Evolutionary conservation across 2,797 vertebrate genomes (phyloP), one percentile per base, ranked within the genome.

Genomic region (Brotula barbata): DNA sequence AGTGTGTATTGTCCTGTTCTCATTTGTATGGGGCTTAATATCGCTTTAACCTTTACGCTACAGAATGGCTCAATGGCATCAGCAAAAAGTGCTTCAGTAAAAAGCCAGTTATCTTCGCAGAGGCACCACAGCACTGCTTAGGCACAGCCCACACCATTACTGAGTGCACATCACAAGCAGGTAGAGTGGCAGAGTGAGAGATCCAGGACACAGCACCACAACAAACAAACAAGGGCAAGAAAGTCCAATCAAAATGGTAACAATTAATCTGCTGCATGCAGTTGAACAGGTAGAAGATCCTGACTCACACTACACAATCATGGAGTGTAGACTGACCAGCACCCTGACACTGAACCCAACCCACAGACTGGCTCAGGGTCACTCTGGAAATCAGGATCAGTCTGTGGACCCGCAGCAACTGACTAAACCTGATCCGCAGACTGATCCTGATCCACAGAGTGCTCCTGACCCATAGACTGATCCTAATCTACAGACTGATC

Each of bases 101-200:
- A 84, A 89, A 87, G 84, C 63, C 72, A 88, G 86, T 89, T 88
- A 86, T 84, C 71, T 76, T 73, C 75, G 69, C 72, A 58, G 67
- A 71, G 64, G 47, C 59, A 60, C 64, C 62, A 44, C 65, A 49
- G 58, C 31, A 17, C 60, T 47, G 60, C 64, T 64, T 21, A n/a
- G 20, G 62, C 48, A 16, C 53, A 72, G 68, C 78, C 58, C 66
- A 78, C 73, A 14, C 57, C 69, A 23, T 14, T 31, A 51, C 58
- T 45, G 62, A 71, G 66, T 6, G 9, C 40, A 58, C 39, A 64
- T 46, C 40, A 73, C 43, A 50, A 45, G 46, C 65, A 54, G 66
- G 48, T 58, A 61, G 8, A 17, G 62, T 51, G 71, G 59, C 50
- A 0, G 58, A 58, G 58, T 41, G 64, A 79, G 66, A 63, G 73